Percentiles rank a stretch among this genome's conserved stretches.
Conservation (phyloP, 2,113 vertebrate species). For the Spilogale gracilis region DNA sequence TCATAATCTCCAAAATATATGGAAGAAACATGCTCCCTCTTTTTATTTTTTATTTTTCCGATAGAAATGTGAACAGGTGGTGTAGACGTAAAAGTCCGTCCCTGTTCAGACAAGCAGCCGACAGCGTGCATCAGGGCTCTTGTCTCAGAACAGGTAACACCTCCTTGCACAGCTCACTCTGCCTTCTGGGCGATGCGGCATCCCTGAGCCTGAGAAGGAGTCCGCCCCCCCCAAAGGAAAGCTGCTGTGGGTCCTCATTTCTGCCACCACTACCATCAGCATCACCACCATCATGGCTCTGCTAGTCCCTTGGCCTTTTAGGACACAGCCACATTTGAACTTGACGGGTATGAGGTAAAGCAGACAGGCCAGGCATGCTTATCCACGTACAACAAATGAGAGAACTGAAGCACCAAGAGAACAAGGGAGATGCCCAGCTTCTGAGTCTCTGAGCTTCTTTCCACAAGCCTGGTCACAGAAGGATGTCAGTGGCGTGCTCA, state of each 20-base stretch:
- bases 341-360: not conserved
- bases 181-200: not conserved
- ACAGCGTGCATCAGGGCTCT: not conserved
- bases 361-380: not conserved
- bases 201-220: not conserved
- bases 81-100: conserved; percentile 15
- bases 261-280: not conserved
- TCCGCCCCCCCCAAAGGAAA: not conserved
- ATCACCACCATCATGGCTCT: not conserved
- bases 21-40: conserved; percentile 40
- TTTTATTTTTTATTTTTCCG: not conserved
- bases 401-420: not conserved
- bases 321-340: not conserved
- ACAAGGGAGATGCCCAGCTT: not conserved
- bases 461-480: not conserved
- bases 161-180: not conserved
- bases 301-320: not conserved
- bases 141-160: conserved; percentile 49
- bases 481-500: rapidly evolving
- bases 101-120: not conserved
- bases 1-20: conserved; percentile 69
- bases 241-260: not conserved
- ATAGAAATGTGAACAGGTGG: conserved; percentile 64
- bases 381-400: not conserved
- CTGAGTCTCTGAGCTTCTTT: not conserved